Evolutionary conservation across 2,797 vertebrate species (phyloP), one percentile per base, ranked within the genome.

Genomic region (Ambastaia sidthimunki): DNA sequence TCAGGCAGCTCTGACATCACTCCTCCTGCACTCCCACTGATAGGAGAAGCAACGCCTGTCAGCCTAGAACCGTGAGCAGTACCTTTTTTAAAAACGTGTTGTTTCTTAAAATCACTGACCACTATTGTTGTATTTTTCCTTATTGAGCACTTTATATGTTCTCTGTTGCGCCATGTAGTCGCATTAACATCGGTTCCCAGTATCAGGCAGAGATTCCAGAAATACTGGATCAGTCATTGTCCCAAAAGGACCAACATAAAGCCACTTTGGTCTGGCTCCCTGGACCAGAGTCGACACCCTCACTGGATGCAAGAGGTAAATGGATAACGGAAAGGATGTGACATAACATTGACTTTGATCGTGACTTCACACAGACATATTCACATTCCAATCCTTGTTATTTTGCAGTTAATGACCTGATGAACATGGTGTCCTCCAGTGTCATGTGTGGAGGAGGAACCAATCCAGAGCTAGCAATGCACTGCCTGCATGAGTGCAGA

Each of bases 21-120:
- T 3, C 98, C 98, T 0, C 97, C 98, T 0, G 90, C 97, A 71
- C 95, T 97, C 63, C 93, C 95, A 0, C 94, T 96, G 23, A 95
- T 98, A 83, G 93, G 94, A 47, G 98, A 99, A 84, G 96, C 93
- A 87, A 97, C 97, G 0, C 97, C 98, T 0, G 97, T 98, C 93
- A 98, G 97, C 94, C 96, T 98, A n/a, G 98, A 99, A 88, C 98
- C 98, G 98, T 99, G 91, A 98, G 98, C 96, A 87, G 6, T 65
- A 9, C 34, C 16, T 31, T 15, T 21, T 4, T 0, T 1, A 5
- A 9, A 50, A 55, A 41, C 7, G n/a, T 1, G 3, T 19, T 16
- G 37, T 13, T 13, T 31, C 41, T 13, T 87, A 95, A 90, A 89
- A 95, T 97, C 88, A 94, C 95, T n/a, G 65, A 16, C 3, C 15